Percentiles rank a stretch among this genome's conserved stretches.
Conservation (phyloP, 2,113 vertebrate species). For the Pachyramphus minor region DNA sequence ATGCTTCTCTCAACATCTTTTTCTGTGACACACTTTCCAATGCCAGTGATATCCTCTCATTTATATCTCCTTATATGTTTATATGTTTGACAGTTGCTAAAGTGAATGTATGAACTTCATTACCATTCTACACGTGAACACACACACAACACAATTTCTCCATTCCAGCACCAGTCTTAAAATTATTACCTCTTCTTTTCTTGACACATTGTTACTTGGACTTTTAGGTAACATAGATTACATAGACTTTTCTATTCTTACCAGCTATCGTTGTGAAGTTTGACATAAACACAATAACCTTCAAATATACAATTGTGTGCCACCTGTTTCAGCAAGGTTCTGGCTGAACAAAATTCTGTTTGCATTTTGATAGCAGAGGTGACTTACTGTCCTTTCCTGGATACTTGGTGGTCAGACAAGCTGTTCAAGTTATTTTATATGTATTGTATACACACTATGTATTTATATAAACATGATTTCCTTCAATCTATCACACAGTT, state of each 20-base stretch:
- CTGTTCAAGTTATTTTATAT: constrained; percentile 36
- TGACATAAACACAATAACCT: neutral
- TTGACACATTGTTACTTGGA: neutral
- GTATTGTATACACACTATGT: constrained; percentile 33
- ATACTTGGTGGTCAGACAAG: constrained; percentile 47
- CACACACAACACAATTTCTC: neutral
- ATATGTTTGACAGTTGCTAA: neutral
- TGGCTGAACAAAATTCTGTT: constrained; percentile 29
- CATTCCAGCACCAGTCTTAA: neutral
- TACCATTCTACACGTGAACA: neutral
- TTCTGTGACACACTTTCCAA: neutral
- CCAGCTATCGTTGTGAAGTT: neutral
- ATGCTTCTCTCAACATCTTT: neutral
- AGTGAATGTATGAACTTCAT: neutral
- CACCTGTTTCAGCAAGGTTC: constrained; percentile 21
- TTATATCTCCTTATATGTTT: neutral
- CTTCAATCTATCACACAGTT: constrained; percentile 24
- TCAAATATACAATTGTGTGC: neutral
- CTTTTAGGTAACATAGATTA: neutral
- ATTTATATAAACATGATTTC: constrained; percentile 55
- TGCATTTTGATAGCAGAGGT: constrained; percentile 46
- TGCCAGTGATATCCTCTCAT: neutral
- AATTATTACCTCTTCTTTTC: neutral
- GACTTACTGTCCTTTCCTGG: constrained; percentile 50
- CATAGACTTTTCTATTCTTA: neutral